These are phyloP conservation scores for Microctonus brassicae DNA, from an alignment of 2,888 invertebrate species.

Conservation along the genomic window DNA sequence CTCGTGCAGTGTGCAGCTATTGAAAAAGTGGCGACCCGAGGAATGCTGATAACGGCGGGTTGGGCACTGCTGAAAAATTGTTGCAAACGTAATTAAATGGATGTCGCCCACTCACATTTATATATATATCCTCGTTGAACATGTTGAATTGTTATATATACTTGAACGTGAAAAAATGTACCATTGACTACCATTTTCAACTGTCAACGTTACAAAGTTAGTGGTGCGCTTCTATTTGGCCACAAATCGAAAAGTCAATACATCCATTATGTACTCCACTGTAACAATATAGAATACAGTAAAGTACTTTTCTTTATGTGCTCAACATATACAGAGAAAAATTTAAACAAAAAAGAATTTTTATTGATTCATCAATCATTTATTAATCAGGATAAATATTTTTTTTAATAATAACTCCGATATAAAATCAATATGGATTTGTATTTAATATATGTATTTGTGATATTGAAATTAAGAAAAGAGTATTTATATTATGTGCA, in stretches of 20 bases:
- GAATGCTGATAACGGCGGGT: constrained; percentile 21
- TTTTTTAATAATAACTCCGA: neutral
- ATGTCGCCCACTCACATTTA: constrained; percentile 14
- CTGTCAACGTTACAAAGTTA: constrained; percentile 6
- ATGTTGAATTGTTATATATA: neutral
- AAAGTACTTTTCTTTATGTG: too few relatives aligned
- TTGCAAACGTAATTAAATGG: constrained; percentile 48
- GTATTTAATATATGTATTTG: neutral
- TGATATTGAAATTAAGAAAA: neutral
- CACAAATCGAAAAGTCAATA: constrained; percentile 12
- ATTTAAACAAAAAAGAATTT: too few relatives aligned
- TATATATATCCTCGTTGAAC: neutral
- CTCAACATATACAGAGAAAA: too few relatives aligned
- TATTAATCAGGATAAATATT: too few relatives aligned
- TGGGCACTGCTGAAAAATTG: constrained; percentile 38
- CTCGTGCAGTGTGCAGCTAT: constrained; percentile 11
- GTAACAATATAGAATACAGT: neutral
- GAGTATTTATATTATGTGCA: neutral
- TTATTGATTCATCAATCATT: too few relatives aligned
- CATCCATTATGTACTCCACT: neutral
- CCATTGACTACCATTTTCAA: constrained; percentile 28
- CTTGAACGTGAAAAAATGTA: constrained; percentile 22
- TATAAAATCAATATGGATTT: neutral
- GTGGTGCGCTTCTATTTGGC: constrained; percentile 7
- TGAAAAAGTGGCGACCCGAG: constrained; percentile 22